Percentiles rank a stretch among this genome's conserved stretches.
Conservation (phyloP, 2,797 vertebrate species). For the Oophaga sylvatica region DNA sequence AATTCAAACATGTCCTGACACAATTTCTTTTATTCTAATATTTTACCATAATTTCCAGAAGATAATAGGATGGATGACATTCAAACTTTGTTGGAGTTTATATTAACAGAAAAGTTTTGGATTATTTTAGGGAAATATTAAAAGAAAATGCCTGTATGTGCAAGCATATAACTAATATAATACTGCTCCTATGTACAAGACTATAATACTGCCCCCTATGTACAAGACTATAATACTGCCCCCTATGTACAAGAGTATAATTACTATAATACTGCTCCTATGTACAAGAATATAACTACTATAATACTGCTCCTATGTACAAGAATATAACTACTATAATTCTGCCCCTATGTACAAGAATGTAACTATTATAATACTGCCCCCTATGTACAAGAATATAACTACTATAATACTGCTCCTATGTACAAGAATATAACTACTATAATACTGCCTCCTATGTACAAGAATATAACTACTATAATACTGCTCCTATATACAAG, state of each 20-base stretch:
- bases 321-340: not conserved
- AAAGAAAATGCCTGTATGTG: not conserved
- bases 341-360: not conserved
- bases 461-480: too few relatives aligned
- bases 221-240: too few relatives aligned
- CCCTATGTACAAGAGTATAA: too few relatives aligned
- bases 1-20: not conserved
- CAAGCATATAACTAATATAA: not conserved
- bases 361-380: not conserved
- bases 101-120: not conserved
- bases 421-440: not conserved
- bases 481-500: not conserved
- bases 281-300: not conserved
- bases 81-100: not conserved
- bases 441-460: not conserved
- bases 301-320: not conserved
- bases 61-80: not conserved
- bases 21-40: slow-evolving; percentile 1
- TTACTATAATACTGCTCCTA: too few relatives aligned
- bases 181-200: not conserved
- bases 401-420: not conserved
- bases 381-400: not conserved
- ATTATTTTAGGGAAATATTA: not conserved
- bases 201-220: too few relatives aligned
- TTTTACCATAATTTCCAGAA: not conserved